Evolutionary conservation across 1,140 invertebrate genomes (phyloP).

Genomic region (Drosophila fuyamai): DNA sequence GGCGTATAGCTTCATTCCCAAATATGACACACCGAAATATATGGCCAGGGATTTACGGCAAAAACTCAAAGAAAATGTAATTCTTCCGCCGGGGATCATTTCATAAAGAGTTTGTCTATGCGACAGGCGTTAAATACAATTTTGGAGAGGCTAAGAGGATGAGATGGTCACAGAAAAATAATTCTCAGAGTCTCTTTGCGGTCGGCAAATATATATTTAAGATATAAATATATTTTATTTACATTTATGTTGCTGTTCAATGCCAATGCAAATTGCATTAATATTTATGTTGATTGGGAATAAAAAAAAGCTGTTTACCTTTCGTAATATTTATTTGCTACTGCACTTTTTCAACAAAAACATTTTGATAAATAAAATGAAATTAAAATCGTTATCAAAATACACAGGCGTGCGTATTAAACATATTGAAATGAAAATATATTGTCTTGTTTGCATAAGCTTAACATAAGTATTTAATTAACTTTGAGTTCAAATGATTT

Average conservation of each 20-base stretch:
- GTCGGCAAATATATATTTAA: background rate
- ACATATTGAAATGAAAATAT: no score
- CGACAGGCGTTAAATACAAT: background rate
- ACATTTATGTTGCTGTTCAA: background rate
- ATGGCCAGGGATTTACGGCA: slow-evolving; percentile 34
- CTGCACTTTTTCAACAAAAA: background rate
- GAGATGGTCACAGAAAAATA: background rate
- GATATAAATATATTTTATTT: background rate
- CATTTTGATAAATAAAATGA: no score
- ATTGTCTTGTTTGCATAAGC: no score
- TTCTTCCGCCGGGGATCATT: background rate
- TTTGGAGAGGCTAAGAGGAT: background rate
- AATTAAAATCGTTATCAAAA: no score
- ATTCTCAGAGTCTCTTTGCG: background rate
- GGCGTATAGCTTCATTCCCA: slow-evolving; percentile 13
- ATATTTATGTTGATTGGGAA: background rate
- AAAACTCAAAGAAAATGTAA: background rate
- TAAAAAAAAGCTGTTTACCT: background rate
- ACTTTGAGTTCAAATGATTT: no score
- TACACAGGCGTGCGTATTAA: no score
- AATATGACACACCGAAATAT: slow-evolving; percentile 45
- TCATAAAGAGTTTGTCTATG: background rate
- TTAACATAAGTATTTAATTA: no score
- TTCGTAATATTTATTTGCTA: background rate
- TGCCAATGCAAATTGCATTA: background rate